Percentiles rank a stretch among this genome's conserved stretches.
phyloP scores from a whole-genome alignment of 1,140 invertebrate species.

The Philopotamus ludificatus region DNA sequence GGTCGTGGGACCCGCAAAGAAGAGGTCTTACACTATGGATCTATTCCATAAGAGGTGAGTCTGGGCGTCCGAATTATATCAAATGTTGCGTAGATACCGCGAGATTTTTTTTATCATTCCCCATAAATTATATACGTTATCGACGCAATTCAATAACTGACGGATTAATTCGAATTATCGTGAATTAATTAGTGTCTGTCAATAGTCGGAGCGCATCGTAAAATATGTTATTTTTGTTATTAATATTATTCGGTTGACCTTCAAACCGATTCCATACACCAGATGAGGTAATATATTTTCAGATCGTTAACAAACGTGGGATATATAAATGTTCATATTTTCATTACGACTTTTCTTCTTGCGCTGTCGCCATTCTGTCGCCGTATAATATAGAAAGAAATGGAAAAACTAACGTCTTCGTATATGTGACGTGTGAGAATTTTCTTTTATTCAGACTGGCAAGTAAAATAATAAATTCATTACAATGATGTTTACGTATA shows the following conservation, averaged over 20 bases:
- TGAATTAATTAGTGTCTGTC: not conserved
- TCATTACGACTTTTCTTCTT: not conserved
- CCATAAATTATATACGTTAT: not conserved
- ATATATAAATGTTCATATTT: not conserved
- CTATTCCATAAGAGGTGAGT: slow-evolving; percentile 35
- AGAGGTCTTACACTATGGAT: slow-evolving; percentile 34
- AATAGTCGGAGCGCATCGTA: not conserved
- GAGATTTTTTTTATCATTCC: not conserved
- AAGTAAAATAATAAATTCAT: too few relatives aligned
- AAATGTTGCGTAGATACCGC: not conserved
- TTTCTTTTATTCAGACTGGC: too few relatives aligned
- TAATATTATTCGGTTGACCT: not conserved
- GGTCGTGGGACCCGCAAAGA: slow-evolving; percentile 12
- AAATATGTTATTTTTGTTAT: too few relatives aligned
- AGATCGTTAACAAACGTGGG: not conserved
- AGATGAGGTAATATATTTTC: too few relatives aligned
- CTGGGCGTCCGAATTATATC: not conserved
- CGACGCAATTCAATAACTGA: not conserved
- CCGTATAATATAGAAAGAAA: not conserved
- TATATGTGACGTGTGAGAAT: too few relatives aligned
- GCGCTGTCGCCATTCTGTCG: not conserved
- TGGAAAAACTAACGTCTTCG: not conserved
- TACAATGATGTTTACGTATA: too few relatives aligned
- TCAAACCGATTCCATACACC: not conserved
- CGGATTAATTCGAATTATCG: not conserved